Conservation (phyloP, 2,888 invertebrate genomes). For the Dynastes maya region DNA sequence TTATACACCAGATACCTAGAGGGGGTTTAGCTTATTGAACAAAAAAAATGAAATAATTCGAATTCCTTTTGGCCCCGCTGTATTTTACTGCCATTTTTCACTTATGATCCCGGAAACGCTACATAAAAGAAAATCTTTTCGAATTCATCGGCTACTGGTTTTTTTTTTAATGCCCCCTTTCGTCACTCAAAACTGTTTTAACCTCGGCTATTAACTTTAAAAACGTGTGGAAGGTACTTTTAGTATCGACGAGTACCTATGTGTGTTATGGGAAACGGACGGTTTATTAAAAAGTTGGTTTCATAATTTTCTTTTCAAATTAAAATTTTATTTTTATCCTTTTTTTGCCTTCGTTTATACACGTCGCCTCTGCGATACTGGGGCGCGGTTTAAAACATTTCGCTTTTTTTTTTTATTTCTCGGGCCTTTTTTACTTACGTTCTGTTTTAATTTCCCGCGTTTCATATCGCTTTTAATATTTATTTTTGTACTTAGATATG, state of each 20-base stretch:
- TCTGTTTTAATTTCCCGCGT: not conserved
- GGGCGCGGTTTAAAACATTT: not conserved
- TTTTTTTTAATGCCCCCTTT: constrained; percentile 65
- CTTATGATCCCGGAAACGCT: constrained; percentile 52
- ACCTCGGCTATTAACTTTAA: constrained; percentile 61
- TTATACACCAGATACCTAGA: not conserved
- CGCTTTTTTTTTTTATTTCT: constrained; percentile 8
- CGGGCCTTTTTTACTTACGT: not conserved
- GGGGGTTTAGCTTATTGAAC: constrained; percentile 47
- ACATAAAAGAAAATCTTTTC: constrained; percentile 64
- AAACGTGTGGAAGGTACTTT: constrained; percentile 55
- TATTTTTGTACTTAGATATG: constrained; percentile 11
- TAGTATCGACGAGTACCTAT: constrained; percentile 27
- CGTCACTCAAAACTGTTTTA: constrained; percentile 63
- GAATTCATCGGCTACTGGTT: constrained; percentile 68
- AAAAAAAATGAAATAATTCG: constrained; percentile 56
- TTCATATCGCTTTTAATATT: not conserved
- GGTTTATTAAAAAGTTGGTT: constrained; percentile 55
- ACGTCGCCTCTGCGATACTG: not conserved
- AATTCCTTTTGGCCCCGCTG: constrained; percentile 61
- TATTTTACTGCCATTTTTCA: constrained; percentile 61
- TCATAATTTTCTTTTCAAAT: constrained; percentile 55
- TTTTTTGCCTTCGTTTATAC: constrained; percentile 28
- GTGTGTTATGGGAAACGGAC: constrained; percentile 10
- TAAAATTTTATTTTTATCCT: constrained; percentile 51